Conservation (phyloP, 2,888 invertebrate species). For the Ormyrus thymus region DNA sequence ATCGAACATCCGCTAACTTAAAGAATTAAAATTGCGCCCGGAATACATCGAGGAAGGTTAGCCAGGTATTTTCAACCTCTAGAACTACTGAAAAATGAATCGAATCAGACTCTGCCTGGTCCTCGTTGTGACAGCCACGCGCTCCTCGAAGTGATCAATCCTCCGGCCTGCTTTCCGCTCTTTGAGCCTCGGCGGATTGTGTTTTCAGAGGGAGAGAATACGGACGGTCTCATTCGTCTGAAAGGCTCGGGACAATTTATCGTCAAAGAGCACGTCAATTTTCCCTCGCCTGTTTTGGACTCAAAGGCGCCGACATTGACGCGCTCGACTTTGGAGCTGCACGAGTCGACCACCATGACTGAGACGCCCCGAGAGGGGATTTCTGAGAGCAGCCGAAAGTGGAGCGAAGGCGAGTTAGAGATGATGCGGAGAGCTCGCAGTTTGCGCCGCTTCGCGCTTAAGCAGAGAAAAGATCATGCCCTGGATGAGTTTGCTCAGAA, state of each 20-base stretch:
- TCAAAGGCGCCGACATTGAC: slow-evolving; percentile 20
- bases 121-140: background rate
- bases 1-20: too few species aligned
- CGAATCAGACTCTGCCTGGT: too few species aligned
- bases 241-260: slow-evolving; percentile 28
- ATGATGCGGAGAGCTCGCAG: too few species aligned
- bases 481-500: too few species aligned
- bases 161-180: background rate
- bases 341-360: background rate
- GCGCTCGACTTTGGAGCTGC: background rate
- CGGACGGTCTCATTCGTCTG: slow-evolving; percentile 19
- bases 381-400: background rate
- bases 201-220: slow-evolving; percentile 8
- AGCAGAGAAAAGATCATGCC: too few species aligned
- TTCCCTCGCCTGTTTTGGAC: slow-evolving; percentile 11
- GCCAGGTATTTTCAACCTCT: too few species aligned
- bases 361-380: too few species aligned
- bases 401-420: background rate
- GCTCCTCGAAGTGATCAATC: background rate
- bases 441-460: too few species aligned
- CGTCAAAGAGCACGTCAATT: slow-evolving; percentile 36
- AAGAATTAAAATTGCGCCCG: too few species aligned
- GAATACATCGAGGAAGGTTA: too few species aligned
- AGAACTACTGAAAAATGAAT: too few species aligned
- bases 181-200: slow-evolving; percentile 12